phyloP scores from a whole-genome alignment of 2,797 vertebrate species.

The Hirundo rustica region DNA sequence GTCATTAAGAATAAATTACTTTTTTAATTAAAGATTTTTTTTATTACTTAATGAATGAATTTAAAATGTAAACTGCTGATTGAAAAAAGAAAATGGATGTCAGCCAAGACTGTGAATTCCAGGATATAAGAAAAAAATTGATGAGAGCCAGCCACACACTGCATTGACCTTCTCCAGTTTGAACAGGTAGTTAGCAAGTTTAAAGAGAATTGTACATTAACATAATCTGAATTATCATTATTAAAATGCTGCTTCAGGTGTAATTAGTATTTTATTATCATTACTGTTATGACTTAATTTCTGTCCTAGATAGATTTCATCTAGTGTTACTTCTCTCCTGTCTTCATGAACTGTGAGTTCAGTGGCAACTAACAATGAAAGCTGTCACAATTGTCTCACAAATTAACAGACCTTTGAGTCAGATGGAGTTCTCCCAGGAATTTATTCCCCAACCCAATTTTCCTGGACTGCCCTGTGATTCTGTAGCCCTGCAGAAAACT shows the following conservation, averaged over 20 bases:
- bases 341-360: neutral
- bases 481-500: neutral
- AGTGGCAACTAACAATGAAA: neutral
- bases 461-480: neutral
- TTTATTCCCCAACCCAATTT: neutral
- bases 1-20: slow-evolving; percentile 46
- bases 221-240: slow-evolving; percentile 62
- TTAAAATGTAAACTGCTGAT: slow-evolving; percentile 60
- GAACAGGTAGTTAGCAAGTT: slow-evolving; percentile 38
- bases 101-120: slow-evolving; percentile 19
- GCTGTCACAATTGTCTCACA: neutral
- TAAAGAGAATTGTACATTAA: slow-evolving; percentile 58
- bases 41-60: slow-evolving; percentile 38
- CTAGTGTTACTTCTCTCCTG: neutral
- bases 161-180: slow-evolving; percentile 30
- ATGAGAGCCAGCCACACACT: neutral
- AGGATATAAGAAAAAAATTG: slow-evolving; percentile 10
- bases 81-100: slow-evolving; percentile 29
- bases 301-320: neutral
- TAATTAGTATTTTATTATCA: slow-evolving; percentile 62
- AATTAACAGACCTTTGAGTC: neutral
- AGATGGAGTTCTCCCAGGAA: neutral
- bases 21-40: slow-evolving; percentile 65
- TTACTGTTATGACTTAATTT: slow-evolving; percentile 38
- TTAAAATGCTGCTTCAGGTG: slow-evolving; percentile 41